Percentiles rank a stretch among this genome's conserved stretches.
These are phyloP conservation scores for Daboia siamensis DNA, from an alignment of 2,113 vertebrate genomes.

Conservation along the genomic window DNA sequence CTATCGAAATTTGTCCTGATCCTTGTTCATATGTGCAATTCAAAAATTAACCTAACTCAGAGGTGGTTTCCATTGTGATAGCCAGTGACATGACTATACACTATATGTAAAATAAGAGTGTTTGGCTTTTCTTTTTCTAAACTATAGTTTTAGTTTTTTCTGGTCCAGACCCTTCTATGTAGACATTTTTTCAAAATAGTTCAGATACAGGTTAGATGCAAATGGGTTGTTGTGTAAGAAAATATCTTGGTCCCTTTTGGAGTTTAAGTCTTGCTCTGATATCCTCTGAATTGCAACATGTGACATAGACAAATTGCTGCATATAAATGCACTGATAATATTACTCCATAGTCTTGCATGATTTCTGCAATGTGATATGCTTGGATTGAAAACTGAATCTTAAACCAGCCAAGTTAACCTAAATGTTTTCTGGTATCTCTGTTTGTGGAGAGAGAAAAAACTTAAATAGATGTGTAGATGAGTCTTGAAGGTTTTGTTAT, in stretches of 20 bases:
- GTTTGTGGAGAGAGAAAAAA: not conserved
- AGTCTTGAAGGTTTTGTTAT: no score
- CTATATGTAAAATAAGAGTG: not conserved
- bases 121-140: not conserved
- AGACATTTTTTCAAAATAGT: not conserved
- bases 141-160: not conserved
- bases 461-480: not conserved
- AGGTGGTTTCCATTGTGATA: not conserved
- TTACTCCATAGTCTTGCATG: not conserved
- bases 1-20: not conserved
- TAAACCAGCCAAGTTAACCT: not conserved
- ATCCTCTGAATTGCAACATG: not conserved
- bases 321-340: not conserved
- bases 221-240: not conserved
- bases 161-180: not conserved
- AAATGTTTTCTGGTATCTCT: not conserved
- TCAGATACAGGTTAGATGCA: not conserved
- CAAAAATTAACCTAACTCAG: not conserved
- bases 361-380: not conserved
- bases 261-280: not conserved
- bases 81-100: not conserved
- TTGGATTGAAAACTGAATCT: constrained; percentile 8
- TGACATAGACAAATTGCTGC: not conserved
- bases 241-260: not conserved
- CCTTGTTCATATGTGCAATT: not conserved